Conservation (phyloP, 2,113 vertebrate species). For the Tenebrosternarchus preto region DNA sequence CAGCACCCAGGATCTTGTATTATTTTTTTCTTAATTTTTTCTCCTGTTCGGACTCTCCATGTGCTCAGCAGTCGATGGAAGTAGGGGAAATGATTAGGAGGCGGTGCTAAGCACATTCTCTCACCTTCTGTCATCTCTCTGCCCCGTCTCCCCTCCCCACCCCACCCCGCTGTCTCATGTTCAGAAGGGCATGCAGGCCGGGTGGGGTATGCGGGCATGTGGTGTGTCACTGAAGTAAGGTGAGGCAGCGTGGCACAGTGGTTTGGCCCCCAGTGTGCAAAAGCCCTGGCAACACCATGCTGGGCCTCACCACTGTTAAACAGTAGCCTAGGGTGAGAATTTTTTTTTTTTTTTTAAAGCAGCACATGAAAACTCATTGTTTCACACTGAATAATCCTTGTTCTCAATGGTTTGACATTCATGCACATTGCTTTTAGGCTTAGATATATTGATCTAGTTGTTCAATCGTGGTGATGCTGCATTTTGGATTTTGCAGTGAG, state of each 20-base stretch:
- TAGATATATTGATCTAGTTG: not conserved
- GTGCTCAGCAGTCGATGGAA: conserved; percentile 29
- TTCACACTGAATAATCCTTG: not conserved
- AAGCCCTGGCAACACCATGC: conserved; percentile 30
- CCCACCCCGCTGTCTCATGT: not conserved
- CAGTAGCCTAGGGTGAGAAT: not conserved
- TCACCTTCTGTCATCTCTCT: conserved; percentile 40
- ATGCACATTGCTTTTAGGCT: not conserved
- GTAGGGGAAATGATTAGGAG: conserved; percentile 41
- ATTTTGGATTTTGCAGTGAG: not conserved
- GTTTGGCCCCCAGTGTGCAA: conserved; percentile 23
- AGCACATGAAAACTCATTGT: conserved; percentile 13
- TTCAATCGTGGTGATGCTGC: not conserved
- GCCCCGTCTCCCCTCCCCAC: not conserved
- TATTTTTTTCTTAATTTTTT: conserved; percentile 1
- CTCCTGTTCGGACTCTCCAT: conserved; percentile 15
- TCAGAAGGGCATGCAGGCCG: not conserved
- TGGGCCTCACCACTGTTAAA: conserved; percentile 28
- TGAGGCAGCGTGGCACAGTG: not conserved
- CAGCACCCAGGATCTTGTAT: too few relatives aligned
- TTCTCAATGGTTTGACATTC: not conserved
- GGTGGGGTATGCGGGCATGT: not conserved
- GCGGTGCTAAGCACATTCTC: conserved; percentile 38
- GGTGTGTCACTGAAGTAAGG: conserved; percentile 2
- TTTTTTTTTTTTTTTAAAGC: not conserved